phyloP scores from a whole-genome alignment of 2,797 vertebrate species.

The Sparus aurata region DNA sequence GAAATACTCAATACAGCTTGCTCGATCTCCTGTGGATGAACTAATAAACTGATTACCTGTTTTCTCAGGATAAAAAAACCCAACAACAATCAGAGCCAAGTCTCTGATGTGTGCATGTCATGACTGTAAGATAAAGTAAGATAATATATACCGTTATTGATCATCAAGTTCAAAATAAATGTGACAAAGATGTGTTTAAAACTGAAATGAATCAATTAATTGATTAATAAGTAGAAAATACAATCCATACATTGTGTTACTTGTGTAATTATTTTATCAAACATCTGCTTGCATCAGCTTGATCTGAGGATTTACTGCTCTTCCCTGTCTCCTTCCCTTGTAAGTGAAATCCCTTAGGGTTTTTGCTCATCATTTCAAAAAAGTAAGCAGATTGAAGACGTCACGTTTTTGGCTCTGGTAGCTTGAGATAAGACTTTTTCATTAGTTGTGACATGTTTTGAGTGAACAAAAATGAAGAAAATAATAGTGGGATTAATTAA shows the following conservation, averaged over 20 bases:
- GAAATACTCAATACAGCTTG: no score
- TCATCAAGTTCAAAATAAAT: slow-evolving; percentile 3
- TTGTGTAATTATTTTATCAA: not conserved
- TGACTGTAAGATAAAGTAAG: not conserved
- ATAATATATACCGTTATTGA: no score
- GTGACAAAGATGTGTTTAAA: not conserved
- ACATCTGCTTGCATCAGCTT: not conserved
- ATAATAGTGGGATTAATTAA: slow-evolving; percentile 13
- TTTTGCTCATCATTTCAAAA: slow-evolving; percentile 16
- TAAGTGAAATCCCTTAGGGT: slow-evolving; percentile 2
- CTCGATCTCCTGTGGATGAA: not conserved
- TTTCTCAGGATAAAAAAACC: not conserved
- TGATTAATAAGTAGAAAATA: not conserved
- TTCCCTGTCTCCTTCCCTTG: not conserved
- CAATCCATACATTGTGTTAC: not conserved
- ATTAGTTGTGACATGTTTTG: slow-evolving; percentile 16
- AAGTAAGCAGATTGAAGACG: not conserved
- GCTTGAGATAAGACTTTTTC: slow-evolving; percentile 3
- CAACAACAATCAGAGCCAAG: not conserved
- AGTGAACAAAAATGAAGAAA: slow-evolving; percentile 12
- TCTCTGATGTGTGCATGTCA: not conserved
- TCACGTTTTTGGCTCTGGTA: slow-evolving; percentile 7
- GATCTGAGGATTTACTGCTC: slow-evolving; percentile 11
- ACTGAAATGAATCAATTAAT: not conserved
- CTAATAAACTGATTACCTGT: not conserved